Evolutionary conservation across 2,797 vertebrate species (phyloP), one percentile per base, ranked within the genome.

Genomic region (Denticeps clupeoides): DNA sequence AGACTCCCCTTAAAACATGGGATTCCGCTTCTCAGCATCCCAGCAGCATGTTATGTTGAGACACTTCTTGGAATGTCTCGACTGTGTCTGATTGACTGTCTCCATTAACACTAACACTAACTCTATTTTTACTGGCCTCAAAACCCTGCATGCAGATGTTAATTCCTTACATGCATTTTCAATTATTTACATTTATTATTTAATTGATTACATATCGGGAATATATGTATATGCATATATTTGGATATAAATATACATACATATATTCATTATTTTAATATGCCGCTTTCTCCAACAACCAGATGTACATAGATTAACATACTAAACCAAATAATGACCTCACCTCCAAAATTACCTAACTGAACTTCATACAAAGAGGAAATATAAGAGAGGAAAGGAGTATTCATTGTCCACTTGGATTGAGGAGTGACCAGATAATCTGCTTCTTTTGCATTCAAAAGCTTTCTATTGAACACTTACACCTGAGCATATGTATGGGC

Each of bases 161-260:
- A 53, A 67, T n/a, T n/a, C 51, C 19, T 35, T 21, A 33, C 49
- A 29, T 22, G 37, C 28, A 6, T 48, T 44, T 55, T 51, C 38
- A 47, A 56, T 54, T 18, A 48, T 16, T 41, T 16, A 15, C 16
- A 1, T 51, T 40, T 50, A 56, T 52, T 40, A 22, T 69, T 55
- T 64, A 47, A 65, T 49, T 65, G 63, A 78, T 68, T 60, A 68
- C 69, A 78, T 76, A 9, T 18, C 9, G 46, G 70, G 63, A 58
- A 80, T 83, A 76, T 78, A 79, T 82, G 74, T 75, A 53, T 63
- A 75, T 80, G 69, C 79, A 76, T 81, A 77, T 77, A 74, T 71
- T 31, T 44, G 28, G 18, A 37, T 9, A 67, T 63, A 68, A 78
- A 75, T 80, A 78, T 81, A 62, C 77, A 80, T 81, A 70, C 74